Evolutionary conservation across 92 coral and sea anemone genomes (phyloP).

Genomic region (Zoanthus gigantus): DNA sequence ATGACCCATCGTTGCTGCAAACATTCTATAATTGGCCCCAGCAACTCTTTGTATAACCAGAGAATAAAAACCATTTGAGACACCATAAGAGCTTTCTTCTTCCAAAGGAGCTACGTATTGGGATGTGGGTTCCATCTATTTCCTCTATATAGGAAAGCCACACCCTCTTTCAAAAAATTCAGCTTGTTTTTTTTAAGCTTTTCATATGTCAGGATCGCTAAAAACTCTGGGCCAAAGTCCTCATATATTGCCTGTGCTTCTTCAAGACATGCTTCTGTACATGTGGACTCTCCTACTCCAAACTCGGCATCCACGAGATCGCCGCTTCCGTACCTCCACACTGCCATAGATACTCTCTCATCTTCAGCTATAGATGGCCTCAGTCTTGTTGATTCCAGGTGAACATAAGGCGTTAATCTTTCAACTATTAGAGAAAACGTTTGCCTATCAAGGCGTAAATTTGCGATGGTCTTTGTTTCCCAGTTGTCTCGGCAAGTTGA

Average conservation of each 20-base stretch:
- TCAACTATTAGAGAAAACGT: conserved; percentile 40
- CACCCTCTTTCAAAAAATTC: conserved; percentile 64
- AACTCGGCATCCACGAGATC: conserved; percentile 48
- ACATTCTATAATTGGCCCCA: no score
- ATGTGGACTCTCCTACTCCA: conserved; percentile 62
- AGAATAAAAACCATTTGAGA: no score
- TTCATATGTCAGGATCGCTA: conserved; percentile 59
- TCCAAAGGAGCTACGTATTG: no score
- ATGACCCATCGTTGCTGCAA: no score
- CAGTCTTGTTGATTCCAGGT: conserved; percentile 46
- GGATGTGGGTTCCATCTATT: conserved; percentile 41
- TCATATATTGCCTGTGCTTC: conserved; percentile 55
- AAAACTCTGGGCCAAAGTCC: conserved; percentile 62
- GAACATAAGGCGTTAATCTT: conserved; percentile 48
- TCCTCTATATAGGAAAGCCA: conserved; percentile 40
- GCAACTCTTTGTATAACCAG: no score
- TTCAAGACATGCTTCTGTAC: conserved; percentile 50
- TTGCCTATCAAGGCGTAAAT: conserved; percentile 51
- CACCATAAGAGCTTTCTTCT: no score
- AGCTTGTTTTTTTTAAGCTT: conserved; percentile 52
- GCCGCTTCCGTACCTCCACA: neutral
- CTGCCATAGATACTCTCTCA: conserved; percentile 51
- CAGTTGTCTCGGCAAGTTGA: conserved; percentile 46
- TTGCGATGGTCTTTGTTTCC: conserved; percentile 3
- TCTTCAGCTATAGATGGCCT: conserved; percentile 43